Evolutionary conservation across 2,113 vertebrate species (phyloP).

Genomic region (Entelurus aequoreus): DNA sequence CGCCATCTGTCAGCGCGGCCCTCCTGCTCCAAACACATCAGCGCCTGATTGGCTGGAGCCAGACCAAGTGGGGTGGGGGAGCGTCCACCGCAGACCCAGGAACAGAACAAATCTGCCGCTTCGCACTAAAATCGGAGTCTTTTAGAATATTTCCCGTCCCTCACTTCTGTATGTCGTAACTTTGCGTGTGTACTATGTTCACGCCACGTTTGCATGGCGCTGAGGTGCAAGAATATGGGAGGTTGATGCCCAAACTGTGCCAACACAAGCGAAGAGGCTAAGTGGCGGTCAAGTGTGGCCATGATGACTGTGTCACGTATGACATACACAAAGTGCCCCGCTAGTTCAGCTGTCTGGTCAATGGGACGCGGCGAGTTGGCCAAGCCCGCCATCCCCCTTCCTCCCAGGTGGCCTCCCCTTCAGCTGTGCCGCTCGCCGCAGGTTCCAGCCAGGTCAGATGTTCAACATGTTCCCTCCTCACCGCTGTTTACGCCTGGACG

Average conservation of each 20-base stretch:
- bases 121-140: neutral
- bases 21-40: conserved; percentile 85
- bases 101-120: neutral
- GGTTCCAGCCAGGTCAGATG: conserved; percentile 71
- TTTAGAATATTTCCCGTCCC: neutral
- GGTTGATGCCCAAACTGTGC: neutral
- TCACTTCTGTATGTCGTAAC: neutral
- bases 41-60: conserved; percentile 91
- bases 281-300: conserved; percentile 2
- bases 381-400: conserved; percentile 18
- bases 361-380: conserved; percentile 1
- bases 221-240: no score
- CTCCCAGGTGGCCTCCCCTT: conserved; percentile 65
- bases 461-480: conserved; percentile 66
- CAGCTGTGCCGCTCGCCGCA: conserved; percentile 60
- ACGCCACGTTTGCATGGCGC: no score
- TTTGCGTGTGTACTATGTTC: no score
- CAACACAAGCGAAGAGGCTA: conserved; percentile 8
- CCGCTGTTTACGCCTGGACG: conserved; percentile 48
- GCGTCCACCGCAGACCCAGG: conserved; percentile 66
- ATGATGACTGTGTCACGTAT: conserved; percentile 29
- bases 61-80: conserved; percentile 75
- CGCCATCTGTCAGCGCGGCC: conserved; percentile 88
- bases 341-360: conserved; percentile 94
- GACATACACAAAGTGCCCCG: conserved; percentile 47